Percentiles rank a stretch among this genome's conserved stretches.
These are phyloP conservation scores for Scarus forsteni DNA, from an alignment of 2,797 vertebrate species.

Conservation along the genomic window DNA sequence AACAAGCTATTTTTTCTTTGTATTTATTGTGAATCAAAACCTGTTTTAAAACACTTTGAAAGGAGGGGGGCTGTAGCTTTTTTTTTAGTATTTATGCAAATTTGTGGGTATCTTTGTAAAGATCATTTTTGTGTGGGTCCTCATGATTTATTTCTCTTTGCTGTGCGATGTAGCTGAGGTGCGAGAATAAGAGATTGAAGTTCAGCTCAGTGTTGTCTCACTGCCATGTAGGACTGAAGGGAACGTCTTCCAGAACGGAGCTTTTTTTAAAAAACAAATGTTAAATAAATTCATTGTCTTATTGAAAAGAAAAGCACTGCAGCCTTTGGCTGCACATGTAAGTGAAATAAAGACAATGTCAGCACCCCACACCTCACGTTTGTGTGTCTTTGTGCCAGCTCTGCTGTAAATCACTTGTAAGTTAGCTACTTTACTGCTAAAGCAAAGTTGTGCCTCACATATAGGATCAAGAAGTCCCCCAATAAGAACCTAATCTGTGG, in stretches of 20 bases:
- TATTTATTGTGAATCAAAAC: constrained; percentile 53
- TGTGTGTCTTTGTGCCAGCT: constrained; percentile 49
- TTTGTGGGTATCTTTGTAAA: constrained; percentile 64
- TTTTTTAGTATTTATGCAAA: constrained; percentile 64
- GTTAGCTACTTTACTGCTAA: not conserved
- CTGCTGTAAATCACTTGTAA: not conserved
- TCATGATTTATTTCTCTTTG: constrained; percentile 61
- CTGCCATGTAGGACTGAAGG: constrained; percentile 69
- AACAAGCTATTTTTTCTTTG: constrained; percentile 40
- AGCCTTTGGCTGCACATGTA: constrained; percentile 69
- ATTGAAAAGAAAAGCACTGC: constrained; percentile 48
- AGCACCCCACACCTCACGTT: constrained; percentile 52
- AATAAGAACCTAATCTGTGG: constrained; percentile 17
- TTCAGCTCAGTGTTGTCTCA: constrained; percentile 62
- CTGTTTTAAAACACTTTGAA: constrained; percentile 45
- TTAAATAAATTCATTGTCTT: constrained; percentile 61
- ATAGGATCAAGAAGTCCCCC: not conserved
- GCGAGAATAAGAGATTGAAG: constrained; percentile 52
- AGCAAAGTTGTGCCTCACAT: not conserved
- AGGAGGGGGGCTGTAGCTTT: constrained; percentile 50
- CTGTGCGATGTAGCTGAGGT: constrained; percentile 70
- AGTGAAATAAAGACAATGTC: constrained; percentile 80
- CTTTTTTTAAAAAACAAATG: constrained; percentile 49
- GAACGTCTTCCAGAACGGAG: constrained; percentile 50
- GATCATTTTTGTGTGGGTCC: constrained; percentile 62